phyloP scores from a whole-genome alignment of 2,888 invertebrate genomes.

The Pheosia gnoma region DNA sequence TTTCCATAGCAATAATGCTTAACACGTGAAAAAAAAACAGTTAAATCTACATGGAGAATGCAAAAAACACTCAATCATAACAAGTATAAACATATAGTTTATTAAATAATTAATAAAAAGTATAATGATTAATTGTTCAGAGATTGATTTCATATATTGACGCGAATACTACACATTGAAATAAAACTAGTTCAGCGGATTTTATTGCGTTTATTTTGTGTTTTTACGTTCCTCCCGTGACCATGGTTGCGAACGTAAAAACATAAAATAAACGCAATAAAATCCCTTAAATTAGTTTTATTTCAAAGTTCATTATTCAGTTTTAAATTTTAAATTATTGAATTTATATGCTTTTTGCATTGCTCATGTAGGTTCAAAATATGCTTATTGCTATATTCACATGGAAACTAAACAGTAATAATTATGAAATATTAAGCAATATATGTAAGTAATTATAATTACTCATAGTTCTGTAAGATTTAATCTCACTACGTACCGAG shows the following conservation, averaged over 20 bases:
- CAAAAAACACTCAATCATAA: constrained; percentile 16
- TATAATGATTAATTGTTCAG: too few relatives aligned
- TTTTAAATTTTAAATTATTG: background rate
- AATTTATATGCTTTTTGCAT: constrained; percentile 30
- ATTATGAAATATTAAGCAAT: constrained; percentile 70
- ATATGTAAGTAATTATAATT: constrained; percentile 54
- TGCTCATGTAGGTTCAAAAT: constrained; percentile 33
- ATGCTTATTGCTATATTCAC: constrained; percentile 51
- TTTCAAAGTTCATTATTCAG: background rate
- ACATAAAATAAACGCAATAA: too few relatives aligned
- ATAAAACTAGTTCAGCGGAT: too few relatives aligned
- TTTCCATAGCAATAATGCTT: constrained; percentile 54
- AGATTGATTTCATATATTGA: too few relatives aligned
- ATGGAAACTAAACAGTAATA: constrained; percentile 47
- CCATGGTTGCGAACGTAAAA: too few relatives aligned
- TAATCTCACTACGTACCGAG: constrained; percentile 48
- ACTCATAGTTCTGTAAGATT: constrained; percentile 49
- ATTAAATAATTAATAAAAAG: constrained; percentile 9
- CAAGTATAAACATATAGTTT: background rate
- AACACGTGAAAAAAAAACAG: constrained; percentile 22
- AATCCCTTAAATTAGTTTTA: too few relatives aligned
- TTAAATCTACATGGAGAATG: constrained; percentile 37
- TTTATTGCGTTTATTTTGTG: too few relatives aligned
- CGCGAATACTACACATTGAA: too few relatives aligned
- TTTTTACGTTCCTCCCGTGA: too few relatives aligned